These are phyloP conservation scores for Hemiscyllium ocellatum DNA, from an alignment of 2,113 vertebrate genomes.

Conservation along the genomic window DNA sequence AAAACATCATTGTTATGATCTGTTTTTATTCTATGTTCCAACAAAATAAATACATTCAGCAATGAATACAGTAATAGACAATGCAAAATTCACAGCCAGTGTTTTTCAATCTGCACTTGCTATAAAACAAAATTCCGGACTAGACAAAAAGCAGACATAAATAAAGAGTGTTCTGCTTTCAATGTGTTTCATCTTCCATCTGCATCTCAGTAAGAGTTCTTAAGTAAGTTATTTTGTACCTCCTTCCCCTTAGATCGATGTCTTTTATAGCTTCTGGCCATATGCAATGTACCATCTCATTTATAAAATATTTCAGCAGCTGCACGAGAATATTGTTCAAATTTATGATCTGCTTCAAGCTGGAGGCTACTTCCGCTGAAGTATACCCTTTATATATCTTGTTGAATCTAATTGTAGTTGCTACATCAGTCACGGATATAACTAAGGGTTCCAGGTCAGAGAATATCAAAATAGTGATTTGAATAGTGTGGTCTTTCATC, in stretches of 20 bases:
- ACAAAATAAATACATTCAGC: neutral
- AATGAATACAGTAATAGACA: neutral
- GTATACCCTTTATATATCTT: neutral
- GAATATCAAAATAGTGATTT: neutral
- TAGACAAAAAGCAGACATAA: neutral
- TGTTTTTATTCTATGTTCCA: neutral
- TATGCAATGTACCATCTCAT: neutral
- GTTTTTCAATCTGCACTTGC: neutral
- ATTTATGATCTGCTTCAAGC: constrained; percentile 6
- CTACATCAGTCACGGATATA: neutral
- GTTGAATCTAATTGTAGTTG: neutral
- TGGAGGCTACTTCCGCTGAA: neutral
- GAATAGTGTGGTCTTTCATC: neutral
- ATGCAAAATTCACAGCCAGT: neutral
- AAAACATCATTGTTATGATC: neutral
- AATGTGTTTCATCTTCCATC: neutral
- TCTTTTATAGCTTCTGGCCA: neutral
- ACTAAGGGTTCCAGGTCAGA: neutral
- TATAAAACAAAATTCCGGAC: neutral
- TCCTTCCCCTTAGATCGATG: neutral
- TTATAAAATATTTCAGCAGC: constrained; percentile 25
- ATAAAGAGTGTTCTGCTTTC: neutral
- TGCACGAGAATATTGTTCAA: neutral
- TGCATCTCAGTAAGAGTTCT: neutral
- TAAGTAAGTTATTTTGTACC: neutral